Evolutionary conservation across 1,140 invertebrate species (phyloP).

Genomic region (Lepidostoma basale): DNA sequence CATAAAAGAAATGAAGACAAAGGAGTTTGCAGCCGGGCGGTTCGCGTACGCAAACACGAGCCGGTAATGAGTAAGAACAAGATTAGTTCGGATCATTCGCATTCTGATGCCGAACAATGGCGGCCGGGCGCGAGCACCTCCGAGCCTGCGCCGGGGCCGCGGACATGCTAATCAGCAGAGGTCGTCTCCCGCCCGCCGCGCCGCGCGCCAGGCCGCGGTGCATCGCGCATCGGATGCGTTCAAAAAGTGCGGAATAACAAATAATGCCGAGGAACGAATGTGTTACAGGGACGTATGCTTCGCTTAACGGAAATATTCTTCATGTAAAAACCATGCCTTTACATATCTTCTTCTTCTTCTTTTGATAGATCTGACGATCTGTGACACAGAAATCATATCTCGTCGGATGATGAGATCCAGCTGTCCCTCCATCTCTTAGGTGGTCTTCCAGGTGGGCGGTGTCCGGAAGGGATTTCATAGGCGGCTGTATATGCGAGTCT

Average conservation of each 20-base stretch:
- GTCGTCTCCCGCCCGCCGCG: neutral
- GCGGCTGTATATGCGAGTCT: too few relatives aligned
- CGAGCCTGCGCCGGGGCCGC: conserved; percentile 5
- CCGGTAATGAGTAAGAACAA: conserved; percentile 19
- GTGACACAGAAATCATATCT: too few relatives aligned
- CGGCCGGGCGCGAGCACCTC: neutral
- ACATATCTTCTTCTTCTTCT: too few relatives aligned
- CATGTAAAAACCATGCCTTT: too few relatives aligned
- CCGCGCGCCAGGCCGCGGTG: neutral
- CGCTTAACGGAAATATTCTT: neutral
- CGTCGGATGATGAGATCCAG: too few relatives aligned
- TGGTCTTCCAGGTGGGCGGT: too few relatives aligned
- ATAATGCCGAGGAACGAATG: neutral
- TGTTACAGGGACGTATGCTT: neutral
- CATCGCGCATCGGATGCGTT: neutral
- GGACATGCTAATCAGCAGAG: conserved; percentile 12
- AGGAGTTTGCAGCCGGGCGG: neutral
- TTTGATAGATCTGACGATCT: too few relatives aligned
- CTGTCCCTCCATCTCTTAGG: too few relatives aligned
- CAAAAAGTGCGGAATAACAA: neutral
- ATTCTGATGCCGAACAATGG: conserved; percentile 24
- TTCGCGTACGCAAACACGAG: conserved; percentile 5
- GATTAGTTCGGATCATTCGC: conserved; percentile 18
- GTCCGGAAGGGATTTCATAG: too few relatives aligned
- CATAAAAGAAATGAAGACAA: conserved; percentile 12